phyloP scores from a whole-genome alignment of 2,797 vertebrate species.

The Clarias pachynema region DNA sequence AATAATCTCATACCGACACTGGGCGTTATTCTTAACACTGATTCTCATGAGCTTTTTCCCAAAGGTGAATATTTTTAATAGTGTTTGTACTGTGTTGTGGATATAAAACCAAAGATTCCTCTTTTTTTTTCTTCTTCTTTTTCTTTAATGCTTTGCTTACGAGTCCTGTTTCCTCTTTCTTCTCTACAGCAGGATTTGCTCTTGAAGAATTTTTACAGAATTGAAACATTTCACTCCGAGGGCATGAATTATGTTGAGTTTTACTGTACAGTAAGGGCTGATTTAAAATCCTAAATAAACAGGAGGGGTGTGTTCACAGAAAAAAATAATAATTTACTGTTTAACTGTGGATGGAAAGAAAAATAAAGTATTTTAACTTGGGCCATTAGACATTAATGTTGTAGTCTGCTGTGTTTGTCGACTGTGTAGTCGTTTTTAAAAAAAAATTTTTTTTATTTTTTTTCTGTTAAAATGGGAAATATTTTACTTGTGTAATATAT shows the following conservation, averaged over 20 bases:
- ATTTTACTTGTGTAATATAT: slow-evolving; percentile 37
- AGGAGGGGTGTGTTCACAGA: neutral
- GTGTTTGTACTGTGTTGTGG: slow-evolving; percentile 67
- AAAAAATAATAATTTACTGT: neutral
- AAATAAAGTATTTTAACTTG: slow-evolving; percentile 1
- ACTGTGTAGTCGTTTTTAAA: slow-evolving; percentile 1
- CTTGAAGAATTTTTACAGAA: neutral
- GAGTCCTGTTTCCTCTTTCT: neutral
- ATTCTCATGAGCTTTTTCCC: slow-evolving; percentile 74
- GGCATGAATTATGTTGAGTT: neutral
- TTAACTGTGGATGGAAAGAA: neutral
- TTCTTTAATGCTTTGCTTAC: neutral
- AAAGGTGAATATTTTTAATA: slow-evolving; percentile 84
- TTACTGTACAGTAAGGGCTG: slow-evolving; percentile 19
- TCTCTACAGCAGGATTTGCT: neutral
- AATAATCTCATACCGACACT: neutral
- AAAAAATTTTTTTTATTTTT: too few species aligned
- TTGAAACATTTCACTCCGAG: neutral
- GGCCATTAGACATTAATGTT: slow-evolving; percentile 27
- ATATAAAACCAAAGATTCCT: slow-evolving; percentile 87
- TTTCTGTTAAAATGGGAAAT: slow-evolving; percentile 39
- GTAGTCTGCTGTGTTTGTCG: slow-evolving; percentile 23
- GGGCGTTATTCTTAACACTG: neutral
- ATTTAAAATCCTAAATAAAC: neutral
- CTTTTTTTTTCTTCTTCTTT: slow-evolving; percentile 71